These are phyloP conservation scores for Mimumesa dahlbomi DNA, from an alignment of 2,888 invertebrate genomes.

Conservation along the genomic window DNA sequence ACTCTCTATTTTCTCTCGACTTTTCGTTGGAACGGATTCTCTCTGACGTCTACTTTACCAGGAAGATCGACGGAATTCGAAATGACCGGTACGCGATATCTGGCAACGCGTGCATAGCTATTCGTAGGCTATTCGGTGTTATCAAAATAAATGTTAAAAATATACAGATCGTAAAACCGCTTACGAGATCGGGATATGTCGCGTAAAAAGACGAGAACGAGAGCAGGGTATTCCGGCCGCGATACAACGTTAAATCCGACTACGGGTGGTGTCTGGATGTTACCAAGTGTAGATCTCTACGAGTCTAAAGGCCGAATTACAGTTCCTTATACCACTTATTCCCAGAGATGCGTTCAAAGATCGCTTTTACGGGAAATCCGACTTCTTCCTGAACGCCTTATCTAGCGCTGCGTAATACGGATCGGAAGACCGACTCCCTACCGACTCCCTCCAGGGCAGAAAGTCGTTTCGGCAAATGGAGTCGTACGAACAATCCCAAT, in stretches of 20 bases:
- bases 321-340: constrained; percentile 23
- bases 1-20: too few species aligned
- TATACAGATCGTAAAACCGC: constrained; percentile 62
- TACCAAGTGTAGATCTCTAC: too few species aligned
- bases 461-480: constrained; percentile 73
- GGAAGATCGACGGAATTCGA: too few species aligned
- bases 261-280: too few species aligned
- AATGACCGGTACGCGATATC: too few species aligned
- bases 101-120: too few species aligned
- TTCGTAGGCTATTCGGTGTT: too few species aligned
- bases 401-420: constrained; percentile 41
- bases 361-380: constrained; percentile 42
- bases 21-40: too few species aligned
- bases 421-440: constrained; percentile 2
- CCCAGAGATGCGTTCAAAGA: constrained; percentile 36
- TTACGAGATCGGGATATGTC: constrained; percentile 50
- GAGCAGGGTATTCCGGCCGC: constrained; percentile 64
- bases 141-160: too few species aligned
- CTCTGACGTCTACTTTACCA: too few species aligned
- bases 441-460: constrained; percentile 55
- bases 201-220: neutral
- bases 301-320: too few species aligned
- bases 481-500: constrained; percentile 71
- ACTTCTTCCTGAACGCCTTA: constrained; percentile 45
- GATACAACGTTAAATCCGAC: constrained; percentile 68